phyloP scores from a whole-genome alignment of 2,113 vertebrate genomes.

The Sakesphorus luctuosus region DNA sequence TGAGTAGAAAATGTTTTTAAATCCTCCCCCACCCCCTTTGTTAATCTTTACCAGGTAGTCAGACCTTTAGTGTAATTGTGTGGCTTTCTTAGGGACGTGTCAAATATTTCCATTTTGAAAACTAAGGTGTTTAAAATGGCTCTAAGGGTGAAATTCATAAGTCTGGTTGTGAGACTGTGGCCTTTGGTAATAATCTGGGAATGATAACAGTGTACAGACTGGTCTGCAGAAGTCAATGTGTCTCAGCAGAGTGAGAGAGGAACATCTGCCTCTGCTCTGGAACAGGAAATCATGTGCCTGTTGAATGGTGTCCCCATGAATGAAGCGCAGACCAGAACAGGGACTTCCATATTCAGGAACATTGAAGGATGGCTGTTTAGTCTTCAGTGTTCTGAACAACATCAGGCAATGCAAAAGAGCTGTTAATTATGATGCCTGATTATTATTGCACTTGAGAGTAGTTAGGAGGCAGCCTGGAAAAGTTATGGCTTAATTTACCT shows the following conservation, averaged over 20 bases:
- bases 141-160: not conserved
- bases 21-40: not conserved
- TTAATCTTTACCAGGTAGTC: slow-evolving; percentile 41
- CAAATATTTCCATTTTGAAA: not conserved
- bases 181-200: not conserved
- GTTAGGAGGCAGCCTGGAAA: not conserved
- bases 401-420: not conserved
- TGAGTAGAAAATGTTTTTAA: slow-evolving; percentile 12
- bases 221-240: not conserved
- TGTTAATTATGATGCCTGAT: not conserved
- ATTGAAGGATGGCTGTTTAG: not conserved
- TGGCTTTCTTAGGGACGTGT: not conserved
- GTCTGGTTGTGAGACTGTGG: not conserved
- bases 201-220: not conserved
- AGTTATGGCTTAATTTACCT: not conserved
- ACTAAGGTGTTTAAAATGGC: not conserved
- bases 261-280: not conserved
- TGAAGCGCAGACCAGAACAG: not conserved
- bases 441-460: not conserved
- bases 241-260: not conserved
- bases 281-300: not conserved
- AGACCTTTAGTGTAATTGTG: not conserved
- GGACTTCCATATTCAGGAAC: not conserved
- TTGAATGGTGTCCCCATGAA: not conserved
- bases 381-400: not conserved